Evolutionary conservation across 2,797 vertebrate genomes (phyloP).

Genomic region (Gouania willdenowi): DNA sequence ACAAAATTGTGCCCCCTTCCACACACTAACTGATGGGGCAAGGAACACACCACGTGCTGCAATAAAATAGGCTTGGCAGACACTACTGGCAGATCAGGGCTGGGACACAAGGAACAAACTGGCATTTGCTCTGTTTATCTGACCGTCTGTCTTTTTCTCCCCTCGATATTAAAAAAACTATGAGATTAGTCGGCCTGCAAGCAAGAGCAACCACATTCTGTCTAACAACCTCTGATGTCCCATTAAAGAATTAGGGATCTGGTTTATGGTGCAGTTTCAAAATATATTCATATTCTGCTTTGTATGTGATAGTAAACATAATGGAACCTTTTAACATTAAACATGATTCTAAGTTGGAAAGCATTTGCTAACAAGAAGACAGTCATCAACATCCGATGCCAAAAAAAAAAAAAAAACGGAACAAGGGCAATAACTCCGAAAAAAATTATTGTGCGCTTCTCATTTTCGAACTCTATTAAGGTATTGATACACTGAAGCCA

Average conservation of each 20-base stretch:
- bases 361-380: too few relatives aligned
- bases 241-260: conserved; percentile 1
- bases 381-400: too few relatives aligned
- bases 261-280: neutral
- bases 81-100: conserved; percentile 38
- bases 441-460: too few relatives aligned
- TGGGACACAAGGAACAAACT: conserved; percentile 36
- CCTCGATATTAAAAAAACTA: conserved; percentile 41
- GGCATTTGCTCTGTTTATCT: conserved; percentile 47
- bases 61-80: conserved; percentile 37
- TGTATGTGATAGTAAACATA: too few relatives aligned
- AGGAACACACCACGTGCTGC: conserved; percentile 23
- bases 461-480: too few relatives aligned
- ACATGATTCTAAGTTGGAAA: too few relatives aligned
- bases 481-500: too few relatives aligned
- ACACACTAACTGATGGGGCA: conserved; percentile 6
- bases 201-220: conserved; percentile 10
- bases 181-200: conserved; percentile 41
- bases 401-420: too few relatives aligned
- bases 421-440: too few relatives aligned
- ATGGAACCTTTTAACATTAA: too few relatives aligned
- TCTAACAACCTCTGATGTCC: conserved; percentile 5
- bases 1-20: conserved; percentile 15
- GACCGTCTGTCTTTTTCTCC: conserved; percentile 28
- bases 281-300: too few relatives aligned